Conservation (phyloP, 2,888 invertebrate genomes). For the Cheilosia variabilis region DNA sequence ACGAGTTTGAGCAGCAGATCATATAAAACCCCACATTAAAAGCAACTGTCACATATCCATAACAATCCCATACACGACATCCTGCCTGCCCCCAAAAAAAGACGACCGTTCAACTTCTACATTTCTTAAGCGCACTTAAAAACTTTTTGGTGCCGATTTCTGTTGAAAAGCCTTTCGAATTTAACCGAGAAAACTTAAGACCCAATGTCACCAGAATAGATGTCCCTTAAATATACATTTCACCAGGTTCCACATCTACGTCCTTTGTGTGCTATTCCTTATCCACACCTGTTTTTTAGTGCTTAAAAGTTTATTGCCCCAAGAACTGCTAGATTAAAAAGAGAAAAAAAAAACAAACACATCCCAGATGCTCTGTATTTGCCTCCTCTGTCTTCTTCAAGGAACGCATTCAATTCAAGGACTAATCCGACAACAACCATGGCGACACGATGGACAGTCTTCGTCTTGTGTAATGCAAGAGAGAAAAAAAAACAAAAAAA, state of each 20-base stretch:
- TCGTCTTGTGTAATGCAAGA: background rate
- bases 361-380: conserved; percentile 50
- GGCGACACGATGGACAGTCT: conserved; percentile 26
- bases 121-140: too few species aligned
- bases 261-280: conserved; percentile 13
- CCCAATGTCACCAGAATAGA: conserved; percentile 1
- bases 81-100: too few species aligned
- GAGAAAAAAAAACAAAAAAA: background rate
- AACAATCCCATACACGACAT: too few species aligned
- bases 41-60: too few species aligned
- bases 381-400: conserved; percentile 1
- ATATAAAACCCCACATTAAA: too few species aligned
- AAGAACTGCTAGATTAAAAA: conserved; percentile 10
- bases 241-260: background rate
- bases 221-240: conserved; percentile 2
- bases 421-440: conserved; percentile 28
- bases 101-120: too few species aligned
- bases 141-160: too few species aligned
- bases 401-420: conserved; percentile 52
- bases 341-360: conserved; percentile 29
- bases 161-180: background rate
- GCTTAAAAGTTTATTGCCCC: conserved; percentile 36
- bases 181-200: background rate
- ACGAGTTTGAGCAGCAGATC: too few species aligned
- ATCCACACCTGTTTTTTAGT: conserved; percentile 38